Base-by-base conservation (phyloP, 1,140 invertebrate genomes). In the Leptinotarsa lineolata region DNA sequence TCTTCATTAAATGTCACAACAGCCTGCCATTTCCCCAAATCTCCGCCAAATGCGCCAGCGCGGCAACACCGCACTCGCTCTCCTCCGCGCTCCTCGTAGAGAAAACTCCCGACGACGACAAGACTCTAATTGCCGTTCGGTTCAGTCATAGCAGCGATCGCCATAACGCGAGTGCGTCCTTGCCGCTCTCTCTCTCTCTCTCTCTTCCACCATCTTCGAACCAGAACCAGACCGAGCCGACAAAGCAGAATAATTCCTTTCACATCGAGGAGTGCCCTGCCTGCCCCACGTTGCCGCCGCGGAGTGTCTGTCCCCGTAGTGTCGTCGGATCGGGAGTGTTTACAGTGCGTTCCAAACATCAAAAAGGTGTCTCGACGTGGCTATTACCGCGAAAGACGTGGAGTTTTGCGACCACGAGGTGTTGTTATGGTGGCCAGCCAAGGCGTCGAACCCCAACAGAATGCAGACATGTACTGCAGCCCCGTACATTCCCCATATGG, bases 341-440 rank as follows among this genome's bases (percentile, higher is more conserved):
- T 67, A 60, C 73, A 58, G 73, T 54, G 39, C 58, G 73, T 70
- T 69, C 60, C 11, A 30, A 63, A 22, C 20, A 48, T 68, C 45
- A 67, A 73, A 76, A 79, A 79, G 74, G 78, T 79, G 78, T 77
- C 74, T 72, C 77, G 73, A 63, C 76, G 74, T 71, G 76, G 68
- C 58, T 64, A 64, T 20, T 64, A 54, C 54, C 74, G 73, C 46
- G 73, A 68, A 59, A 70, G 61, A 71, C 68, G 63, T 70, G 58
- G 64, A 70, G 24, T 16, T 54, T n/a, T 15, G 21, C 67, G 67
- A 68, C 66, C 66, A 61, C 72, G 66, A 21, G 39, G 65, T 63
- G 72, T 68, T 69, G 82, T 79, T 60, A 84, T 84, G 83, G 83
- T 84, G 72, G 83, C 83, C 72, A 83, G 83, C 74, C 83, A 84